These are phyloP conservation scores for Vandiemenella viatica DNA, from an alignment of 2,888 invertebrate genomes.

Conservation along the genomic window DNA sequence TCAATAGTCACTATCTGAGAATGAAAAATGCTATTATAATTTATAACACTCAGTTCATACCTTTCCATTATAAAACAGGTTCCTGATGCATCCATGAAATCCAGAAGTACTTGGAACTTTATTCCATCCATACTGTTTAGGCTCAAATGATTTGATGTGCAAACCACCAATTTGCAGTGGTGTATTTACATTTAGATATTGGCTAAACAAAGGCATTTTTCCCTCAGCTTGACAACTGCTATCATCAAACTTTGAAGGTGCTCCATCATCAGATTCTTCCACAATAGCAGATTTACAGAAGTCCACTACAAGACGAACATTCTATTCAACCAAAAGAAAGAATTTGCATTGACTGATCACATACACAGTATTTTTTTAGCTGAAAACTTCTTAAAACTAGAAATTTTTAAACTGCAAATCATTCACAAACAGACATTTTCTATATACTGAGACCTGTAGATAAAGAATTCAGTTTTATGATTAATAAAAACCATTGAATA, in stretches of 20 bases:
- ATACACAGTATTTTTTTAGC: too few species aligned
- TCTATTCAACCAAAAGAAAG: conserved; percentile 21
- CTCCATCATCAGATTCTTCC: conserved; percentile 28
- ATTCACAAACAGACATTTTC: too few species aligned
- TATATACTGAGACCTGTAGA: too few species aligned
- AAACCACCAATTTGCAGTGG: conserved; percentile 40
- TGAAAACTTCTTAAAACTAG: too few species aligned
- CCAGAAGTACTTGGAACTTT: conserved; percentile 24
- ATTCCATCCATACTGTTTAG: conserved; percentile 23
- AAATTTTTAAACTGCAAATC: too few species aligned
- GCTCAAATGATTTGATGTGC: conserved; percentile 25
- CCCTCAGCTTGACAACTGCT: conserved; percentile 31
- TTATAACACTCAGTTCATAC: too few species aligned
- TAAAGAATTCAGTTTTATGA: too few species aligned
- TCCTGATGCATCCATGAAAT: conserved; percentile 40
- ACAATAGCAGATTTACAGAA: conserved; percentile 29
- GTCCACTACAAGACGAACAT: conserved; percentile 34
- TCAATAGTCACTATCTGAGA: too few species aligned
- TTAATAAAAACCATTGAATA: too few species aligned
- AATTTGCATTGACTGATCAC: too few species aligned
- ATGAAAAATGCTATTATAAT: too few species aligned
- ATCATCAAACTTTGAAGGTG: conserved; percentile 28
- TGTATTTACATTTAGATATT: conserved; percentile 36
- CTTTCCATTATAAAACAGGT: conserved; percentile 38
- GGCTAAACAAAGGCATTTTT: conserved; percentile 33